Evolutionary conservation across 2,888 invertebrate species (phyloP).

Genomic region (Leuctra nigra): DNA sequence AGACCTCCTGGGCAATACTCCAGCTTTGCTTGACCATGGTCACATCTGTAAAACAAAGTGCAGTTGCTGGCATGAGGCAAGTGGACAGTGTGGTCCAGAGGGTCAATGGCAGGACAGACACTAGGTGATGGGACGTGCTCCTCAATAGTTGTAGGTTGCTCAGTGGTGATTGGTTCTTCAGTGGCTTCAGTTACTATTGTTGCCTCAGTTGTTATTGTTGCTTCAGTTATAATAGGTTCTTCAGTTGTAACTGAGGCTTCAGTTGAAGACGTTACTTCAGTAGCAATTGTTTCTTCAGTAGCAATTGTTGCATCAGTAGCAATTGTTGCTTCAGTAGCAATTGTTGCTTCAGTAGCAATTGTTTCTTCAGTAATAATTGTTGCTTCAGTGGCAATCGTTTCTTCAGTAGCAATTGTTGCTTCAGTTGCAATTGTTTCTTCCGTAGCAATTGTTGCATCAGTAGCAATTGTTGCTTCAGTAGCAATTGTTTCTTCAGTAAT

Average conservation of each 20-base stretch:
- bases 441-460: not conserved
- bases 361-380: not conserved
- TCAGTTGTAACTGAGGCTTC: not conserved
- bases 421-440: not conserved
- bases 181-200: not conserved
- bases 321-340: not conserved
- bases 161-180: not conserved
- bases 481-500: not conserved
- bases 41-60: not conserved
- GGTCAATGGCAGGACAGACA: not conserved
- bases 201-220: not conserved
- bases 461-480: not conserved
- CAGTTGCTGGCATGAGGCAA: not conserved
- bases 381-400: not conserved
- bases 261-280: not conserved
- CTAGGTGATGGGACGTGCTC: not conserved
- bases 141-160: not conserved
- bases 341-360: not conserved
- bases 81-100: not conserved
- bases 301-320: not conserved
- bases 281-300: not conserved
- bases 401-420: not conserved
- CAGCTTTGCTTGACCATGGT: not conserved
- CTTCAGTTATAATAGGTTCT: not conserved
- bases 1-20: slow-evolving; percentile 1